Evolutionary conservation across 2,888 invertebrate genomes (phyloP).

Genomic region (Vanessa cardui): DNA sequence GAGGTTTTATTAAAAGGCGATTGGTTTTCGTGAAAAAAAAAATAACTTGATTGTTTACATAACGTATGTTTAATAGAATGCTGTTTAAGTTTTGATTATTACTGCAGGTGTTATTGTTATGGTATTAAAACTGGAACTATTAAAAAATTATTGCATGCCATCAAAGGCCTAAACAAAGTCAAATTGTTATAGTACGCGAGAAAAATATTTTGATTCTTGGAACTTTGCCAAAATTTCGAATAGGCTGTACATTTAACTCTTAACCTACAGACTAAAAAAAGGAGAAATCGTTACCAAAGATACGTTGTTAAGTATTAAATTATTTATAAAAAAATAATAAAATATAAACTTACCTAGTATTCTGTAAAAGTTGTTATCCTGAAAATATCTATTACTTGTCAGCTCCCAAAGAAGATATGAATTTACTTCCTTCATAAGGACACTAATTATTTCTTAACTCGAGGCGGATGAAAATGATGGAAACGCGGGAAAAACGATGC

Average conservation of each 20-base stretch:
- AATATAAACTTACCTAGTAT: constrained; percentile 59
- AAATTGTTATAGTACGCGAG: constrained; percentile 13
- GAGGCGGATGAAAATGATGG: constrained; percentile 48
- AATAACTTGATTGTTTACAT: not conserved
- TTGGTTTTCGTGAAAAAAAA: not conserved
- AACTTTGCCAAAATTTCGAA: constrained; percentile 24
- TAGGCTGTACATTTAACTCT: constrained; percentile 27
- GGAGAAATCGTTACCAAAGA: no score
- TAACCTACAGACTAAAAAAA: not conserved
- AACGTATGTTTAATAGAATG: not conserved
- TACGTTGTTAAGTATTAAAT: not conserved
- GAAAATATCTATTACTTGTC: constrained; percentile 56
- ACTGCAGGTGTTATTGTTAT: not conserved
- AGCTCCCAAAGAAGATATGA: constrained; percentile 58
- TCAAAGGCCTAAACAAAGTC: not conserved
- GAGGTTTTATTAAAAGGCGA: not conserved
- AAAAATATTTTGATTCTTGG: constrained; percentile 32
- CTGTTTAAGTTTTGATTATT: not conserved
- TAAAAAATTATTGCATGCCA: not conserved
- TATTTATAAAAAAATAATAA: constrained; percentile 11
- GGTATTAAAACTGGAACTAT: not conserved
- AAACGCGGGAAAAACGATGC: constrained; percentile 53
- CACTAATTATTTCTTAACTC: constrained; percentile 51
- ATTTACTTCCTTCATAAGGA: constrained; percentile 74
- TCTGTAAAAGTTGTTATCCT: constrained; percentile 74